Evolutionary conservation across 1,140 invertebrate species (phyloP), one percentile per base, ranked within the genome.

Genomic region (Ylistrum balloti): DNA sequence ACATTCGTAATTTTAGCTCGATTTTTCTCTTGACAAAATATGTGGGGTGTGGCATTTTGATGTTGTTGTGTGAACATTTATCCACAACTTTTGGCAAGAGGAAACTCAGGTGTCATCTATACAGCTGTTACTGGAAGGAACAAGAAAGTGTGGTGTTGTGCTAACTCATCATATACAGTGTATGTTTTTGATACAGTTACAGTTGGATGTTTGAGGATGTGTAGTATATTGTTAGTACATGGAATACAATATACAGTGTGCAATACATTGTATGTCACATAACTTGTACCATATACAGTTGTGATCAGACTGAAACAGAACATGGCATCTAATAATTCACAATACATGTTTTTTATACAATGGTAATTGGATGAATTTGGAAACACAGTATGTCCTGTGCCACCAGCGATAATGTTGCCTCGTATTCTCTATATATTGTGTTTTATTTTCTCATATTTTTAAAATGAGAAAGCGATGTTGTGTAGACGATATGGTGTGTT

Each of bases 301-400:
- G n/a, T n/a, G n/a, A n/a, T n/a, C n/a, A n/a, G n/a, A n/a, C n/a
- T n/a, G n/a, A n/a, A n/a, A n/a, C n/a, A n/a, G n/a, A n/a, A 38
- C 5, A 38, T 13, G 5, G 35, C 35, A 38, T 38, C 5, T 38
- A 38, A 13, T 38, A 38, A 7, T 3, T 74, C 28, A 17, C 20
- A n/a, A 74, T 74, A 74, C 56, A 74, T 74, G 56, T 74, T 5
- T 74, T 74, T 74, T 74, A 74, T 74, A 74, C 56, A 56, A n/a
- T 74, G n/a, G 22, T 74, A 74, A 28, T 28, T 74, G 56, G 17
- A 28, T 74, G 56, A n/a, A 74, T 13, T 9, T 45, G 10, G 20
- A 45, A 45, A 1, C 17, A 13, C 17, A 45, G 41, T 45, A 45
- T 74, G 56, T 74, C 28, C 17, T 28, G 17, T 74, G 56, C n/a